Conservation (phyloP, 2,113 vertebrate species). For the Gasterosteus nipponicus region DNA sequence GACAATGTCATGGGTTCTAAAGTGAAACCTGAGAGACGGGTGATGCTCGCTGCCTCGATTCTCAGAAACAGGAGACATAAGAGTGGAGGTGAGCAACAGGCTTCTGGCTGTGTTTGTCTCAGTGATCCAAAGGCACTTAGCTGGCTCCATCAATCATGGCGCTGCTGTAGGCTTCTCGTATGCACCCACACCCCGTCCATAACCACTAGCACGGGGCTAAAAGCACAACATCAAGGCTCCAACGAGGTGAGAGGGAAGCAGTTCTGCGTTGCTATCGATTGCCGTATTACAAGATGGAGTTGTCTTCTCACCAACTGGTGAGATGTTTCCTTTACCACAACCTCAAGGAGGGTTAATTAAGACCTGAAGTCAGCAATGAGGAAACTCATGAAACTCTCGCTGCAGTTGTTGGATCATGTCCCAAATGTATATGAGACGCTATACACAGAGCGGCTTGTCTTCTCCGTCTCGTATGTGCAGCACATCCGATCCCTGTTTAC, state of each 20-base stretch:
- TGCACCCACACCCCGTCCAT: background rate
- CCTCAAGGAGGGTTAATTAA: constrained; percentile 27
- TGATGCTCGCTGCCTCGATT: background rate
- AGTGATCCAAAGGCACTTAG: background rate
- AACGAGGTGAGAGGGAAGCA: constrained; percentile 40
- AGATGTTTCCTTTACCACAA: constrained; percentile 3
- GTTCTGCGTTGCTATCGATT: constrained; percentile 24
- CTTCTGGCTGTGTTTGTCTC: background rate
- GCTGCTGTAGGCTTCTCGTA: background rate
- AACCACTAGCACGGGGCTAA: background rate
- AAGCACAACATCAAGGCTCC: constrained; percentile 23
- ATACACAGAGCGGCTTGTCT: background rate
- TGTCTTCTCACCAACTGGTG: background rate
- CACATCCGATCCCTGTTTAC: constrained; percentile 37
- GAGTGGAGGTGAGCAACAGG: background rate
- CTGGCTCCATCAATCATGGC: too few relatives aligned
- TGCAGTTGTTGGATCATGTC: background rate
- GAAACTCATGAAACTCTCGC: background rate
- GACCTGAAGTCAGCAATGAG: background rate
- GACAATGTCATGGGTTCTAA: background rate
- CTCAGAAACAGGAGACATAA: background rate
- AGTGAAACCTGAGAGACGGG: background rate
- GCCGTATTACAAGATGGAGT: background rate
- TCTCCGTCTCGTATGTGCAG: background rate
- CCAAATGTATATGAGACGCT: background rate